Evolutionary conservation across 64 coral and sea anemone species (phyloP), one percentile per base, ranked within the genome.

Genomic region (Anthopleura sola): DNA sequence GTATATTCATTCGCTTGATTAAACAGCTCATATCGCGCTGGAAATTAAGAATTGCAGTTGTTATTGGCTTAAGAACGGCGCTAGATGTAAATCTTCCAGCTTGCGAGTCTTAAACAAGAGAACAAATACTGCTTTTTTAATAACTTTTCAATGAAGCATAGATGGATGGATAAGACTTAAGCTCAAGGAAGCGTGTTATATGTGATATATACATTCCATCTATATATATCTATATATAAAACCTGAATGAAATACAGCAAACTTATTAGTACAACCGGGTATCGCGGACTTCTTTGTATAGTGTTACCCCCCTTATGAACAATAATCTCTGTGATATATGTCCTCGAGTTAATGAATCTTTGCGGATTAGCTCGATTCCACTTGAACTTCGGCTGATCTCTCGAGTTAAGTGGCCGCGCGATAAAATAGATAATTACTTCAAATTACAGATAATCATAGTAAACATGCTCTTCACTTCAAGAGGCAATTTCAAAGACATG

Each of bases 361-460:
- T 34, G 8, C 24, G 66, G 66, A 71, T 71, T 71, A 71, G 29
- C 66, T 34, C 34, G 29, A 34, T 34, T 71, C 29, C 66, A 71
- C 66, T 71, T 71, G 66, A 71, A 71, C 66, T 34, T 71, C 66
- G 11, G 31, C 66, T 71, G 66, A 71, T 71, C 66, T 71, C 66
- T 71, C 13, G n/a, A 71, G 66, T 71, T 71, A 71, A 71, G 66
- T 71, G 66, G 66, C 66, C 66, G 66, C 29, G 66, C 29, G 66
- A 71, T 71, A 71, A 71, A 34, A 71, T 71, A 34, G 66, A 71
- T 71, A 34, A 71, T 71, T 71, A 71, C 66, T 71, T 71, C 29
- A 71, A 71, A 71, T 71, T 71, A 71, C 29, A 71, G 66, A 71
- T 71, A 71, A 71, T 71, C 66, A 71, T 71, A 71, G 66, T 71